Conservation (phyloP, 2,888 invertebrate species). For the Adelphocoris suturalis region DNA sequence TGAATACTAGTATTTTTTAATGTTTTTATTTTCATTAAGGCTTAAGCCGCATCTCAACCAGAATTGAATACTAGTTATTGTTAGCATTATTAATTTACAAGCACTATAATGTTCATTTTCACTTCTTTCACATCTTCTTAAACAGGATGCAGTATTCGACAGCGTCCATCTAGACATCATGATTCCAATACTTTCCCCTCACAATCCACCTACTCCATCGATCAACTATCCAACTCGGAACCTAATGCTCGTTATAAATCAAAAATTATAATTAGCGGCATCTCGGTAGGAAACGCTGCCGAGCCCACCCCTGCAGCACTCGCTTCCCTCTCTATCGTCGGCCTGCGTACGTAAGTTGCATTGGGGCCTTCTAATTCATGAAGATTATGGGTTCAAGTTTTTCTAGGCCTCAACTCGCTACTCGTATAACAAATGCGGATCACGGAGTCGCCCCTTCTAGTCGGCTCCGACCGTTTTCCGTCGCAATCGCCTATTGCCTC, state of each 20-base stretch:
- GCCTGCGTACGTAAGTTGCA: neutral
- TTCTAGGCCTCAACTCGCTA: constrained; percentile 24
- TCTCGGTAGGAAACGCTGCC: neutral
- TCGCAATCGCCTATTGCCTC: constrained; percentile 62
- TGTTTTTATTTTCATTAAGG: too few relatives aligned
- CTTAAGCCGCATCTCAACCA: too few relatives aligned
- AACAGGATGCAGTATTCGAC: too few relatives aligned
- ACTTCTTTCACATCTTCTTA: too few relatives aligned
- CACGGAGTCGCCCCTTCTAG: constrained; percentile 57
- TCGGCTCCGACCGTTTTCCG: constrained; percentile 53
- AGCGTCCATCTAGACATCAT: too few relatives aligned
- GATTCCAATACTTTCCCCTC: too few relatives aligned
- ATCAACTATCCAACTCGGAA: constrained; percentile 2
- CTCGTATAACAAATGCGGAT: constrained; percentile 56
- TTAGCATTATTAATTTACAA: too few relatives aligned
- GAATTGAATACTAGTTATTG: too few relatives aligned
- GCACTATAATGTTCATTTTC: too few relatives aligned
- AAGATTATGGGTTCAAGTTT: constrained; percentile 63
- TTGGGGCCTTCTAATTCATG: constrained; percentile 45
- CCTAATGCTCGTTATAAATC: constrained; percentile 10
- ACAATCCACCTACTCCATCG: neutral
- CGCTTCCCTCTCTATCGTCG: neutral
- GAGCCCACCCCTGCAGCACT: neutral
- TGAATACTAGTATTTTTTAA: too few relatives aligned
- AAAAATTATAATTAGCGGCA: constrained; percentile 8